Percentiles rank a stretch among this genome's conserved stretches.
Conservation (phyloP, 2,888 invertebrate genomes). For the Metacarcinus magister region DNA sequence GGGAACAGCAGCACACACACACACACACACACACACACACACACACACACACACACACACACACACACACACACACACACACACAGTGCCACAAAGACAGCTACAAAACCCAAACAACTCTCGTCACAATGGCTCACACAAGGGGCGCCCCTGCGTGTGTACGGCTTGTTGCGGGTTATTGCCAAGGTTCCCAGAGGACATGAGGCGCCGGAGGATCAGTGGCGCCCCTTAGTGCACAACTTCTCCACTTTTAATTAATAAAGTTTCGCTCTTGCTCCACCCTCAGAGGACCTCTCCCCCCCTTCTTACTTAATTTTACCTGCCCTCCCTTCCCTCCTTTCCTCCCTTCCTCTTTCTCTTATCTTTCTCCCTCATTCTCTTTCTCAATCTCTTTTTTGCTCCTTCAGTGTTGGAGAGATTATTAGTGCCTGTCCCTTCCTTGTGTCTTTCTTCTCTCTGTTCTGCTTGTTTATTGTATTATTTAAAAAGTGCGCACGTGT, state of each 20-base stretch:
- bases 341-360: not conserved
- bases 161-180: conserved; percentile 17
- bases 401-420: not conserved
- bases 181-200: not conserved
- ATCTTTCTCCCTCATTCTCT: not conserved
- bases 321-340: not conserved
- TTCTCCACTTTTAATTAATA: conserved; percentile 44
- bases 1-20: not conserved
- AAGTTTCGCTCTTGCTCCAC: not conserved
- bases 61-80: not conserved
- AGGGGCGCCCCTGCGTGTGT: not conserved
- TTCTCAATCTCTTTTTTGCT: not conserved
- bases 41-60: conserved; percentile 37
- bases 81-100: not conserved
- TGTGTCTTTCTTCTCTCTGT: no score
- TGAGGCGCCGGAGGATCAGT: not conserved
- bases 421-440: no score
- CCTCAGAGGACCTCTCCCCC: not conserved
- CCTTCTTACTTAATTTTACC: not conserved
- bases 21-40: conserved; percentile 12
- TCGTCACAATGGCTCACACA: conserved; percentile 26
- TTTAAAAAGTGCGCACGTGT: no score
- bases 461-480: no score
- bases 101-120: not conserved
- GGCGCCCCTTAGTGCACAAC: conserved; percentile 34